These are phyloP conservation scores for Caenorhabditis doughertyi DNA, from an alignment of 2,888 invertebrate genomes.

Conservation along the genomic window DNA sequence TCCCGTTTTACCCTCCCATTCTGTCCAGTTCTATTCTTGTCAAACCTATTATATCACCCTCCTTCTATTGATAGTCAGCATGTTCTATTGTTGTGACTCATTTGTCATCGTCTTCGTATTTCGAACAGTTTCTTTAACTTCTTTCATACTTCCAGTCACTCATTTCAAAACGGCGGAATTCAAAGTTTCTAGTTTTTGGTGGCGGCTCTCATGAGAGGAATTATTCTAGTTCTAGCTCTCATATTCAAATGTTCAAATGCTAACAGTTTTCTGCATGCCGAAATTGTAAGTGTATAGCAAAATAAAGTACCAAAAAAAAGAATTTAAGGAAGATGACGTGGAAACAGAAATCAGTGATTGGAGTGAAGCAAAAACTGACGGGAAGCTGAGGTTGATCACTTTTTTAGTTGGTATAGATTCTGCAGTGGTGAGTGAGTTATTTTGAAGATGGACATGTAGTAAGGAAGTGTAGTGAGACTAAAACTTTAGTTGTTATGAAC, in stretches of 20 bases:
- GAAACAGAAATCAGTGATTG: conserved; percentile 66
- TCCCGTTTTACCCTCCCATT: not conserved
- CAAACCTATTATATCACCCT: conserved; percentile 26
- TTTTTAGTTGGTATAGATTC: conserved; percentile 67
- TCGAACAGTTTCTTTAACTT: conserved; percentile 1
- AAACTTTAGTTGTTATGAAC: too few relatives aligned
- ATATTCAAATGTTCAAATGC: not conserved
- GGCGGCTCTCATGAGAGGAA: conserved; percentile 39
- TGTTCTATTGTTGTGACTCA: conserved; percentile 39
- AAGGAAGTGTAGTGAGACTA: too few relatives aligned
- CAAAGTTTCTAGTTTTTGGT: conserved; percentile 24
- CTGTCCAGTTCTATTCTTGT: conserved; percentile 41
- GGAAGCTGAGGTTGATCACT: conserved; percentile 55
- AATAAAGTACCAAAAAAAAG: not conserved
- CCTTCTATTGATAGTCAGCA: conserved; percentile 30
- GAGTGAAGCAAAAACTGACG: conserved; percentile 62
- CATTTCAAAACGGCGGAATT: conserved; percentile 52
- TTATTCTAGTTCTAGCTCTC: conserved; percentile 26
- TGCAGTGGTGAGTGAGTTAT: conserved; percentile 54
- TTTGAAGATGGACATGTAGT: too few relatives aligned
- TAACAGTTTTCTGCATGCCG: conserved; percentile 50
- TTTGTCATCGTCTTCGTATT: conserved; percentile 7
- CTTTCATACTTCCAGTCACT: conserved; percentile 12
- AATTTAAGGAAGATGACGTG: conserved; percentile 54
- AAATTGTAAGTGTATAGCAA: conserved; percentile 39